A percentile compares a stretch with the other conserved stretches of the same genome.
Conservation (phyloP, 2,113 vertebrate genomes). For the Hypomesus transpacificus region DNA sequence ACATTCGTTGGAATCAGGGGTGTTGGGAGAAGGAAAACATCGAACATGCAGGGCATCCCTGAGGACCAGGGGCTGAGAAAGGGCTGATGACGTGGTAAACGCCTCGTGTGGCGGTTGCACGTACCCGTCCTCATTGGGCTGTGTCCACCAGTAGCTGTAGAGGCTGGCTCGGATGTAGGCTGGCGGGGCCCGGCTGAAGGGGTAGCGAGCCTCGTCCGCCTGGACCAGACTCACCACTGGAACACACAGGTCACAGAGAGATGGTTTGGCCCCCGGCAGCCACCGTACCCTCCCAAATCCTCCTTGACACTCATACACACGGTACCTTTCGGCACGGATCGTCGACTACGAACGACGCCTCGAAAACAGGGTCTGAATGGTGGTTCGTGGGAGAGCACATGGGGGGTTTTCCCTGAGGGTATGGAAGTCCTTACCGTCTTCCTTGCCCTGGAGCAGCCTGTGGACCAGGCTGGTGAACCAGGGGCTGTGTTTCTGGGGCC, state of each 20-base stretch:
- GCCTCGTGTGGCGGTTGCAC: background rate
- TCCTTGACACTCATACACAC: too few relatives aligned
- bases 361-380: too few relatives aligned
- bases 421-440: slow-evolving; percentile 66
- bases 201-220: slow-evolving; percentile 62
- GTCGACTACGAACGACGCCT: too few relatives aligned
- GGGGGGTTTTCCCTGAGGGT: background rate
- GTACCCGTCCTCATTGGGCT: slow-evolving; percentile 60
- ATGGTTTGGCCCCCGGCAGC: too few relatives aligned
- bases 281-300: too few relatives aligned
- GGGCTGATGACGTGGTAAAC: too few relatives aligned
- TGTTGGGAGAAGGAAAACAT: background rate
- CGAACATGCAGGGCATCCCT: too few relatives aligned
- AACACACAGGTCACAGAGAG: background rate
- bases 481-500: slow-evolving; percentile 63
- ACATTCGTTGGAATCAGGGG: background rate
- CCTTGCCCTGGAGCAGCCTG: slow-evolving; percentile 78
- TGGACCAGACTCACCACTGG: slow-evolving; percentile 77
- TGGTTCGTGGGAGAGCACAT: too few relatives aligned
- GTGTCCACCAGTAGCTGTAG: slow-evolving; percentile 80
- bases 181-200: slow-evolving; percentile 71
- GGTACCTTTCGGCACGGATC: too few relatives aligned
- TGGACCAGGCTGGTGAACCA: slow-evolving; percentile 78
- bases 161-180: slow-evolving; percentile 74
- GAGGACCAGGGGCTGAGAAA: too few relatives aligned